Base-by-base conservation (phyloP, 1,140 invertebrate species). In the Leptestheria dahalacensis region DNA sequence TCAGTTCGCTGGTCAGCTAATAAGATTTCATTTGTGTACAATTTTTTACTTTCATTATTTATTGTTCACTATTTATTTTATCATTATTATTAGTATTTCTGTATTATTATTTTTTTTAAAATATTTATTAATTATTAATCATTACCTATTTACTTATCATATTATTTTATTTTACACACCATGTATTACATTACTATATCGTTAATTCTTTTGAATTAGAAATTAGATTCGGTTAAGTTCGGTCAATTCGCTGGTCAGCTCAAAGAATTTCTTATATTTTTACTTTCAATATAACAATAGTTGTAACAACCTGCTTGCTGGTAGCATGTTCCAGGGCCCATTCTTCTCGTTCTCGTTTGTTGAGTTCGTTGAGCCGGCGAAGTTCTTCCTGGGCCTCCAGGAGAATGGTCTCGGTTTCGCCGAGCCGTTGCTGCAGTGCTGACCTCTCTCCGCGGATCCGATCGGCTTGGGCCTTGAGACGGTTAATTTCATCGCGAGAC, bases 401-500 rank as follows among this genome's bases (percentile, higher is more conserved):
- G 10, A 79, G 69, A 33, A 75, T 73, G 2, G 73, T 71, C 60
- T 82, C 78, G 41, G 75, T 73, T 64, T 83, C 81, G 1, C 74
- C 68, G 48, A 82, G 67, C 25, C 78, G 69, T 10, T 82, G 72
- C 60, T 73, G 68, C 10, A 75, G 59, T n/a, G 69, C 62, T 33
- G 66, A 64, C 56, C 78, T 78, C 61, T 80, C 78, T 63, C 73
- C 64, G 62, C 77, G 75, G 9, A 78, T 64, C 61, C 73, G 74
- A 24, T 84, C 81, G 28, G 81, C 63, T 64, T 79, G 76, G 25
- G 72, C 68, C 29, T 77, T 74, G 52, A 80, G 68, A 62, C 77
- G 68, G 1, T 65, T 64, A 3, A 82, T 77, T 73, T 97, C 91
- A 63, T 88, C 84, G 50, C 84, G 82, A 67, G 94, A 90, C 18